Conservation (phyloP, 2,888 invertebrate species). For the Drepana falcataria region DNA sequence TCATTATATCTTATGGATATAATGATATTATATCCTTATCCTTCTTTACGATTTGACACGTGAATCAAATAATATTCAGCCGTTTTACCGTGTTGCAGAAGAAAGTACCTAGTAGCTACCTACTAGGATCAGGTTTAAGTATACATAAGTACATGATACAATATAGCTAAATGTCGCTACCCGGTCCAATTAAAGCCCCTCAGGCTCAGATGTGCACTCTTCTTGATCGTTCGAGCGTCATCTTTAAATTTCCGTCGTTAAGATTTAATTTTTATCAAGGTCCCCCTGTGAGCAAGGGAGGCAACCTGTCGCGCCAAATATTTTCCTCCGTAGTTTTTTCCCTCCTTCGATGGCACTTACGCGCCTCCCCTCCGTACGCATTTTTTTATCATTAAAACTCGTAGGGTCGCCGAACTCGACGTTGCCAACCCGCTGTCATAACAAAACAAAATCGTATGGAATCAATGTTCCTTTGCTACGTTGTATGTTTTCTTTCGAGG, state of each 20-base stretch:
- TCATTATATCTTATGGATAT: no score
- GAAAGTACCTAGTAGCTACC: no score
- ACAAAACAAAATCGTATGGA: conserved; percentile 71
- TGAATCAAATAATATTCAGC: no score
- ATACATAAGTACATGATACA: conserved; percentile 42
- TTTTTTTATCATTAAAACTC: conserved; percentile 79
- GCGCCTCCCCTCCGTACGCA: conserved; percentile 74
- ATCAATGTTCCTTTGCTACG: conserved; percentile 50
- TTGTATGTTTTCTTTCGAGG: conserved; percentile 29
- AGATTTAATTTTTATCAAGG: conserved; percentile 78
- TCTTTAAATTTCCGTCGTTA: conserved; percentile 80
- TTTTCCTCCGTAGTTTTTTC: conserved; percentile 78
- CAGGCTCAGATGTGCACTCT: conserved; percentile 76
- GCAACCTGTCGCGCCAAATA: conserved; percentile 79
- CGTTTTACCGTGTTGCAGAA: no score
- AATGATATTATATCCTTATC: no score
- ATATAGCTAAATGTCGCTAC: conserved; percentile 39
- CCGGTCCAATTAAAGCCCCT: conserved; percentile 72
- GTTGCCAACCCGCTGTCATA: conserved; percentile 75
- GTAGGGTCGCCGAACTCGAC: conserved; percentile 75
- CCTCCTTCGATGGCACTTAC: conserved; percentile 78
- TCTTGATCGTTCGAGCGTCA: conserved; percentile 78
- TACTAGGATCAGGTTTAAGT: no score
- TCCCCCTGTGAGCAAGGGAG: conserved; percentile 33
- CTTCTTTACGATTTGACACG: no score